phyloP scores from a whole-genome alignment of 2,113 vertebrate genomes.

The Gasterosteus aculeatus region DNA sequence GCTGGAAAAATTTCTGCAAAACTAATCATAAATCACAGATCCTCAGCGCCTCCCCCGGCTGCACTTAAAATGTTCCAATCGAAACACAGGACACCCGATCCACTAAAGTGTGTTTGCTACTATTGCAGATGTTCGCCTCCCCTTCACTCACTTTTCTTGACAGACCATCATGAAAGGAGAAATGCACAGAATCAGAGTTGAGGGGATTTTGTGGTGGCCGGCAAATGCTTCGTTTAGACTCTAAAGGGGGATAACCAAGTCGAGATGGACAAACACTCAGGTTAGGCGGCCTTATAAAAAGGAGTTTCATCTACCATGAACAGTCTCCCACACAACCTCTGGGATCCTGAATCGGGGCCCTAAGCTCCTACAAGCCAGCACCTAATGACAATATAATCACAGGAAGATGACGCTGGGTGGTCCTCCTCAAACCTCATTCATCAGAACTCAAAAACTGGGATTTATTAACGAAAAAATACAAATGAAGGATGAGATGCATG shows the following conservation, averaged over 20 bases:
- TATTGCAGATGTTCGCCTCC: conserved; percentile 75
- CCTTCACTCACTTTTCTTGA: conserved; percentile 47
- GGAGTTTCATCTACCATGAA: conserved; percentile 21
- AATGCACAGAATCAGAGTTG: conserved; percentile 29
- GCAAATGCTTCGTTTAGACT: conserved; percentile 49
- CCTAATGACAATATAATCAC: conserved; percentile 59
- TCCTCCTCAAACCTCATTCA: conserved; percentile 48
- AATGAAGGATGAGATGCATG: background rate
- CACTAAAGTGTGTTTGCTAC: conserved; percentile 66
- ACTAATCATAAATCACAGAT: conserved; percentile 74
- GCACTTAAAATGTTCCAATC: conserved; percentile 77
- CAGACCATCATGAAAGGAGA: conserved; percentile 42
- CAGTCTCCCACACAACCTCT: conserved; percentile 40
- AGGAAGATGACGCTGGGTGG: conserved; percentile 60
- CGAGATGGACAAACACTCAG: conserved; percentile 29
- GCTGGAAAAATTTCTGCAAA: conserved; percentile 76
- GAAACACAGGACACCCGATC: conserved; percentile 69
- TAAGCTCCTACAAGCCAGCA: conserved; percentile 33
- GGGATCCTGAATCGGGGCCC: conserved; percentile 18
- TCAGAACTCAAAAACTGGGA: conserved; percentile 35
- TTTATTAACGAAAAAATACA: conserved; percentile 24
- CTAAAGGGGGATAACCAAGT: conserved; percentile 16
- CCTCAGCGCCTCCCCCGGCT: conserved; percentile 59
- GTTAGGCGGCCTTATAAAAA: conserved; percentile 35
- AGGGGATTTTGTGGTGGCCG: conserved; percentile 54